phyloP scores from a whole-genome alignment of 2,888 invertebrate species.

The Pelosia muscerda region DNA sequence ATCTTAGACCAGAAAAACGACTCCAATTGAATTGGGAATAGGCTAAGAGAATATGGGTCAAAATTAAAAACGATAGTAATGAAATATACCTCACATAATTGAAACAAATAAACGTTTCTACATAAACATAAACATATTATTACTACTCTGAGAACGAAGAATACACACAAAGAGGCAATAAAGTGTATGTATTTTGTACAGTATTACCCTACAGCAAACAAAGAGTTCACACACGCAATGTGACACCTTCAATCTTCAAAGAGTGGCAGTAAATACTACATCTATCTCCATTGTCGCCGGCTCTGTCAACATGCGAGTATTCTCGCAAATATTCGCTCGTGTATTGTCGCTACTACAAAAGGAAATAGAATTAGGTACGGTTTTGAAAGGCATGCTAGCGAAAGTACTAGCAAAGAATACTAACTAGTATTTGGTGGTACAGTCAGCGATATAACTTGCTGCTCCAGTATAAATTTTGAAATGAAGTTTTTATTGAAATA shows the following conservation, averaged over 20 bases:
- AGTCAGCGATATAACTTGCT: background rate
- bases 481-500: too few relatives aligned
- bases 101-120: too few relatives aligned
- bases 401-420: background rate
- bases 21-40: too few relatives aligned
- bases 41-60: too few relatives aligned
- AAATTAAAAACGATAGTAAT: too few relatives aligned
- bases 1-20: too few relatives aligned
- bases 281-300: background rate
- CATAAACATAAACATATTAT: too few relatives aligned
- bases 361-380: conserved; percentile 1
- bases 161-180: background rate
- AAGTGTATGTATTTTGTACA: background rate
- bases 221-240: conserved; percentile 1
- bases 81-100: too few relatives aligned
- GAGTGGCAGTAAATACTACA: conserved; percentile 1
- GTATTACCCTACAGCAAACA: background rate
- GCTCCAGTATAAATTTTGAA: too few relatives aligned
- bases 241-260: conserved; percentile 4
- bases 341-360: conserved; percentile 1
- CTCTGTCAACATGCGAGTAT: background rate
- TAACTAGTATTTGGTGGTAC: background rate
- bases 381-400: background rate
- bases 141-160: background rate
- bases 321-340: background rate